These are phyloP conservation scores for Drosophila heteroneura DNA, from an alignment of 2,888 invertebrate genomes.

Conservation along the genomic window DNA sequence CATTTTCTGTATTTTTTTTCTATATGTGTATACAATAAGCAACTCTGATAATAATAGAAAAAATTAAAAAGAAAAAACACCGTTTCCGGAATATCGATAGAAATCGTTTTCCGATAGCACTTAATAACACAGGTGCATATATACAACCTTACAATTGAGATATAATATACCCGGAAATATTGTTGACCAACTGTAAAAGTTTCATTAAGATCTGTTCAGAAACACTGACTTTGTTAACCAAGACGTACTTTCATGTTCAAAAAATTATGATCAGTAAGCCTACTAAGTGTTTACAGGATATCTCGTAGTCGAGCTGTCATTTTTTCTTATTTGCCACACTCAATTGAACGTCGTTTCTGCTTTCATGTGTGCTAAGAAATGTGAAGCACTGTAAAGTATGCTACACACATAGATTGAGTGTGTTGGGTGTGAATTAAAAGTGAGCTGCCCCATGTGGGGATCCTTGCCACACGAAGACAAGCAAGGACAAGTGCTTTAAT, in stretches of 20 bases:
- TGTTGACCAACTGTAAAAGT: conserved; percentile 7
- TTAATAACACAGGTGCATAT: neutral
- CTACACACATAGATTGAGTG: conserved; percentile 11
- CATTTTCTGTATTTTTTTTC: too few species aligned
- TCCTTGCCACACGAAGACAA: conserved; percentile 47
- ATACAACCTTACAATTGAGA: neutral
- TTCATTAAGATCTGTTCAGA: neutral
- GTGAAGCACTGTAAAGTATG: conserved; percentile 57
- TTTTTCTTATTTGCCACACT: conserved; percentile 10
- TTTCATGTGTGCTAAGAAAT: conserved; percentile 74
- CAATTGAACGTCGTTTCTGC: conserved; percentile 71
- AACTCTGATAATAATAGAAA: too few species aligned
- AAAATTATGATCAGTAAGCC: neutral
- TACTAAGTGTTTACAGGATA: neutral
- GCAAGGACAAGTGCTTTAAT: conserved; percentile 81
- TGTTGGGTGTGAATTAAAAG: conserved; percentile 60
- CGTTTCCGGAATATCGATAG: neutral
- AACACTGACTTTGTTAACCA: neutral
- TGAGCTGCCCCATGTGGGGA: conserved; percentile 37
- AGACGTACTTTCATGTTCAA: neutral
- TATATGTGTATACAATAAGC: too few species aligned
- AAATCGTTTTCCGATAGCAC: accelerated
- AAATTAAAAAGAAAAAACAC: too few species aligned
- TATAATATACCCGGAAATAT: conserved; percentile 26
- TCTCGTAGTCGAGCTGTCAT: neutral